Evolutionary conservation across 2,888 invertebrate species (phyloP), one percentile per base, ranked within the genome.

Genomic region (Brenthis ino): DNA sequence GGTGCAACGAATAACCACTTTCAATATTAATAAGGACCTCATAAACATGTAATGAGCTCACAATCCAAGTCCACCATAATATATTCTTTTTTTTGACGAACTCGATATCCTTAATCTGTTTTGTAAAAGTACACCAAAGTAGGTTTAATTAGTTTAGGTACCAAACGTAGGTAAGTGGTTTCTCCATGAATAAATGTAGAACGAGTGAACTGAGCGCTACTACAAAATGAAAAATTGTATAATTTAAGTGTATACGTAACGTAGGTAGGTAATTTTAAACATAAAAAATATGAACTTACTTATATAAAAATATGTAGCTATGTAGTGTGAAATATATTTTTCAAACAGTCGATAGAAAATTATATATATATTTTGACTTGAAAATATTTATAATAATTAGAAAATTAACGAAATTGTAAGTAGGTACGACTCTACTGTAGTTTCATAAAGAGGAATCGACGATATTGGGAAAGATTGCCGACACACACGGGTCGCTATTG

Each of bases 401-500:
- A 37, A 6, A 43, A 43, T 43, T 11, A 11, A 11, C 11, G 37
- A 43, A 8, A 8, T 8, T 11, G 11, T 11, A 43, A 43, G 28
- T 28, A 28, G 28, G 5, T 43, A 43, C 11, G 37, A 43, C 37
- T 43, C 8, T 11, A 43, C 37, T 8, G 6, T 43, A 20, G 8
- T 43, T 43, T 43, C 37, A 43, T 43, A 43, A 43, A 43, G 37
- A 43, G 37, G 37, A 43, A 43, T 37, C 51, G 14, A 43, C n/a
- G 33, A 54, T 37, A 65, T 65, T 65, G 14, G 60, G 69, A 61
- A 69, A 65, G 37, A 64, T 43, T 20, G 47, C 28, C 14, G 65
- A 53, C 58, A 65, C 43, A 33, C 8, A 47, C n/a, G 24, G 6
- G 47, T 60, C 24, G 64, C 43, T 37, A 33, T 64, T 60, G 55